phyloP scores from a whole-genome alignment of 2,797 vertebrate species.

The Phoeniculus purpureus region DNA sequence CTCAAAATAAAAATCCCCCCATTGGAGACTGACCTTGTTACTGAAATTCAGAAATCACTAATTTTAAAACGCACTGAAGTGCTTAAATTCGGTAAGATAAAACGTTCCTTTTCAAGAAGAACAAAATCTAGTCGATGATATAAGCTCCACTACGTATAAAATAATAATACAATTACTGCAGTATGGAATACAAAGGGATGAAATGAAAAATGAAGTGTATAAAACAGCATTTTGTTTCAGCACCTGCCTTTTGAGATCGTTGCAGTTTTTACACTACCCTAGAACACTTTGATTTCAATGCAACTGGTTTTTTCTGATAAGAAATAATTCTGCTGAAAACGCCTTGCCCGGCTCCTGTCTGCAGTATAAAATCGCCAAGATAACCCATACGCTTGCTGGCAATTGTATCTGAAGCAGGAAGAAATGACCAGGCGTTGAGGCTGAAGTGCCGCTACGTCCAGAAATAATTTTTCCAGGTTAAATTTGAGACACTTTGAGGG shows the following conservation, averaged over 20 bases:
- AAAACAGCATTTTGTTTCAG: not conserved
- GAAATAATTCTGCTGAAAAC: slow-evolving; percentile 16
- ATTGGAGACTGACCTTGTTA: not conserved
- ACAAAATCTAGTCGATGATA: not conserved
- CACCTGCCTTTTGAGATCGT: not conserved
- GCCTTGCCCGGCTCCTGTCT: not conserved
- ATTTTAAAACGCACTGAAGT: not conserved
- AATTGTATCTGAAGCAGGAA: slow-evolving; percentile 37
- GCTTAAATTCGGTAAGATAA: not conserved
- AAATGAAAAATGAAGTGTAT: not conserved
- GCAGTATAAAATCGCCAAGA: not conserved
- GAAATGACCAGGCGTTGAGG: slow-evolving; percentile 8
- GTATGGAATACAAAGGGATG: not conserved
- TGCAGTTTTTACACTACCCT: not conserved
- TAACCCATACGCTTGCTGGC: slow-evolving; percentile 29
- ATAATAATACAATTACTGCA: not conserved
- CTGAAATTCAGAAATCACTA: not conserved
- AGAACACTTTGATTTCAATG: not conserved
- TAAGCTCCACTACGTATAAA: not conserved
- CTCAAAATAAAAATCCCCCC: not conserved
- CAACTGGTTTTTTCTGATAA: slow-evolving; percentile 40
- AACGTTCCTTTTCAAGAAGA: not conserved
- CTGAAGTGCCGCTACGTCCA: slow-evolving; percentile 26
- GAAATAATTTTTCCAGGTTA: slow-evolving; percentile 57
- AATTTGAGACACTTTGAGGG: slow-evolving; percentile 20